Conservation (phyloP, 2,797 vertebrate species). For the Ibycter americanus region DNA sequence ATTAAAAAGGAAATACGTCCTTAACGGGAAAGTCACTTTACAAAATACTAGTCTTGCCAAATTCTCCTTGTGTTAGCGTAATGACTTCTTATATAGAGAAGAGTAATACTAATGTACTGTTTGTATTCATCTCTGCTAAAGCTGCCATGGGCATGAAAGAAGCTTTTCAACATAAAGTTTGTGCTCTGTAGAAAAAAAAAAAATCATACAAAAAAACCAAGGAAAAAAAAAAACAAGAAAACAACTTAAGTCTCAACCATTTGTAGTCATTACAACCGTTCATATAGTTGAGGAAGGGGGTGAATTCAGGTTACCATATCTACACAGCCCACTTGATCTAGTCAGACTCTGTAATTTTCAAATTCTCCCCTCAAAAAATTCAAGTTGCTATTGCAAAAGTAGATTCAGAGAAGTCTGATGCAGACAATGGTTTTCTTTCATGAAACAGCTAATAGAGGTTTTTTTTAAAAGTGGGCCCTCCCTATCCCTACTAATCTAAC, state of each 20-base stretch:
- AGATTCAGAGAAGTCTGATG: neutral
- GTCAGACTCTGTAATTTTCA: neutral
- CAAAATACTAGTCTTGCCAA: conserved; percentile 43
- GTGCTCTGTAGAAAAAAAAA: neutral
- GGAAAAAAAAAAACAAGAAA: neutral
- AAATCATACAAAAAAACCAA: neutral
- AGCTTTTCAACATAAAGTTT: neutral
- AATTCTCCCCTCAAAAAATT: neutral
- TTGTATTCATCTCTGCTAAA: neutral
- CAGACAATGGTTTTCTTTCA: neutral
- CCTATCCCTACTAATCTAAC: neutral
- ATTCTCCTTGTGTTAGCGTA: neutral
- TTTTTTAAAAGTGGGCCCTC: neutral
- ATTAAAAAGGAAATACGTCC: conserved; percentile 41
- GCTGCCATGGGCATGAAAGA: neutral
- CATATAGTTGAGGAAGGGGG: neutral
- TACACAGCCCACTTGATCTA: neutral
- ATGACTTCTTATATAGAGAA: neutral
- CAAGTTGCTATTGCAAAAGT: neutral
- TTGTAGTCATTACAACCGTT: neutral
- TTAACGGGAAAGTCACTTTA: conserved; percentile 20
- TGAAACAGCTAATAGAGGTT: neutral
- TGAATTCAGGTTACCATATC: neutral
- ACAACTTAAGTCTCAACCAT: neutral
- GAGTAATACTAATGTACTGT: neutral